Percentiles rank a stretch among this genome's conserved stretches.
Conservation (phyloP, 2,888 invertebrate species). For the Cantharis nigra region DNA sequence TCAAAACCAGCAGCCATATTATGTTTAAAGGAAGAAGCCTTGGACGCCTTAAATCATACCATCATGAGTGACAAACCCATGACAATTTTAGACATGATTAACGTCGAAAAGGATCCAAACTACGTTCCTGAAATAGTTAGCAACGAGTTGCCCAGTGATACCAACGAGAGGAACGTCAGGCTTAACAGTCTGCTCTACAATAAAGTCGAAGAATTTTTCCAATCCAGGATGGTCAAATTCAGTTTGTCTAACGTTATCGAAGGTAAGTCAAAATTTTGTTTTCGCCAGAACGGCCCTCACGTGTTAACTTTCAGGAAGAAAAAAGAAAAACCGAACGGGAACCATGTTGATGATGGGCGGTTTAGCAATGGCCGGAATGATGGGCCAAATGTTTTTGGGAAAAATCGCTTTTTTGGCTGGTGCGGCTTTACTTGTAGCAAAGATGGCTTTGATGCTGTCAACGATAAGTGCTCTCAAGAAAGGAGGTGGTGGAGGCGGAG, state of each 20-base stretch:
- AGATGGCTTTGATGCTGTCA: constrained; percentile 66
- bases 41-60: constrained; percentile 54
- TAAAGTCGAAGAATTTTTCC: constrained; percentile 54
- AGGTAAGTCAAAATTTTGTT: constrained; percentile 40
- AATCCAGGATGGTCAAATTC: constrained; percentile 55
- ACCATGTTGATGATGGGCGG: constrained; percentile 65
- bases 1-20: constrained; percentile 44
- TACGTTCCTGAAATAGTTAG: constrained; percentile 47
- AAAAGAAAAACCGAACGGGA: constrained; percentile 46
- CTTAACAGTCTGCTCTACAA: constrained; percentile 52
- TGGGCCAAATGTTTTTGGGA: constrained; percentile 69
- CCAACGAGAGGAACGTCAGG: constrained; percentile 58
- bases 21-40: constrained; percentile 56
- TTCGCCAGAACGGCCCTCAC: background rate
- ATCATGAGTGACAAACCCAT: constrained; percentile 51
- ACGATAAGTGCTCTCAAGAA: constrained; percentile 69
- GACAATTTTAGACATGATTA: constrained; percentile 44
- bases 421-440: constrained; percentile 68
- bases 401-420: constrained; percentile 71
- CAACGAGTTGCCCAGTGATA: constrained; percentile 60
- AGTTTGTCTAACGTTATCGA: constrained; percentile 48
- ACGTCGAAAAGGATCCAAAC: constrained; percentile 51
- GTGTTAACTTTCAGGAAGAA: constrained; percentile 28
- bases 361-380: constrained; percentile 65
- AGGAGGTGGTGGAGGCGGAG: constrained; percentile 58